phyloP scores from a whole-genome alignment of 1,140 invertebrate genomes.

The Plutomurus gul region DNA sequence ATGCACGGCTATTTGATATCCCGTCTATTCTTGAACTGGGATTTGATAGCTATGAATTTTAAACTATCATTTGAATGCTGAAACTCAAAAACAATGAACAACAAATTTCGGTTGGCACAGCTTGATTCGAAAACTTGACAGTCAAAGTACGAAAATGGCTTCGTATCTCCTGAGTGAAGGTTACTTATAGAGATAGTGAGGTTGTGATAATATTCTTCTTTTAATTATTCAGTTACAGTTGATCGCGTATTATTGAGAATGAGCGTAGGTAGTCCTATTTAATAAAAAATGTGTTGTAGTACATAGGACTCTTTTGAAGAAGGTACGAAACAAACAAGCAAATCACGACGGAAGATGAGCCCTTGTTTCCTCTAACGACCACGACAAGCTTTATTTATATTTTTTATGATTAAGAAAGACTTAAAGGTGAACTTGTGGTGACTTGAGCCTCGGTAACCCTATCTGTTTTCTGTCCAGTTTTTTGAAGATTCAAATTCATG shows the following conservation, averaged over 20 bases:
- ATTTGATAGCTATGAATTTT: neutral
- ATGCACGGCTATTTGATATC: neutral
- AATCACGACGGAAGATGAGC: slow-evolving; percentile 7
- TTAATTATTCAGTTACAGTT: no score
- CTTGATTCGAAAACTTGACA: slow-evolving; percentile 1
- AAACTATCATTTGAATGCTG: neutral
- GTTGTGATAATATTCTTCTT: no score
- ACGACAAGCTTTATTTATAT: neutral
- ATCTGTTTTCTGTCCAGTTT: neutral
- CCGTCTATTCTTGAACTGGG: neutral
- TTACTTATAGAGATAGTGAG: no score
- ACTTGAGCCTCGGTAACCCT: slow-evolving; percentile 14
- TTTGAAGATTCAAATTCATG: neutral
- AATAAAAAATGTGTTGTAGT: neutral
- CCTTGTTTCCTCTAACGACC: neutral
- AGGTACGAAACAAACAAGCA: slow-evolving; percentile 4
- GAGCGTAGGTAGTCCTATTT: neutral
- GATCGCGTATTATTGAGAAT: neutral
- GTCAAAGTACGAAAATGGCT: neutral
- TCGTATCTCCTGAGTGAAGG: neutral
- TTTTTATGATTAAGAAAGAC: slow-evolving; percentile 20
- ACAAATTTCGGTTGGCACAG: neutral
- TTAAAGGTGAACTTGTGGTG: neutral
- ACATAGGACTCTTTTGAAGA: neutral
- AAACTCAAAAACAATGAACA: slow-evolving; percentile 3